Evolutionary conservation across 2,888 invertebrate species (phyloP), one percentile per base, ranked within the genome.

Genomic region (Scaptodrosophila latifasciaeformis): DNA sequence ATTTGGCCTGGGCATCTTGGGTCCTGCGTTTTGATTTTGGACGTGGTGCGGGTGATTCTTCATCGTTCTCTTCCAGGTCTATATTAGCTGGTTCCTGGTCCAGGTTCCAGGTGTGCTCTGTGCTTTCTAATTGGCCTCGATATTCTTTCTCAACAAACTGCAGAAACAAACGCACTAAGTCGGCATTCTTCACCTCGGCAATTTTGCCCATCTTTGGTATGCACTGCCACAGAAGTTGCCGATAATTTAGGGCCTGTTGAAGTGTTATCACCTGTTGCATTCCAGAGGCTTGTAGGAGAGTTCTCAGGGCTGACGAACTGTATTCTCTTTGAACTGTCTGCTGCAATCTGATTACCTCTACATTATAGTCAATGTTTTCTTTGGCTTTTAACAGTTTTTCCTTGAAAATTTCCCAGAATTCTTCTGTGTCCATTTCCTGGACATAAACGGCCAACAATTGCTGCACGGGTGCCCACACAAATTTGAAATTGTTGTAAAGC

Each of bases 391-490:
- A 86, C 13, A 94, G 83, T 66, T 91, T 90, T 21, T 87, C 84
- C 27, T 90, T 87, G 72, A 92, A 95, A 31, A 91, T 87, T 0
- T 87, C 86, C 95, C 95, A 96, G 86, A 95, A 95, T 19, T 89
- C 87, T n/a, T 89, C 86, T 1, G 86, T 76, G 0, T 87, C 81
- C 75, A 92, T 84, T 0, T 90, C 88, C 71, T 88, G 89, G 0
- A 94, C 93, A 82, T 93, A 93, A 0, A 92, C 89, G 1, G 91
- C 89, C 42, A 97, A 90, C 34, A 96, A 88, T 77, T 93, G 90
- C 12, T 89, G 88, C 0, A 93, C 88, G 0, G 96, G 95, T 59
- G 93, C 92, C 97, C 97, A 97, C 0, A 98, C 84, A 10, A 96
- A 87, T 68, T 94, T 93, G 78, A 98, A 97, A 84, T 97, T 97